Percentiles rank a stretch among this genome's conserved stretches.
Evolutionary conservation across 2,113 vertebrate species (phyloP).

Genomic region (Xiphophorus maculatus): DNA sequence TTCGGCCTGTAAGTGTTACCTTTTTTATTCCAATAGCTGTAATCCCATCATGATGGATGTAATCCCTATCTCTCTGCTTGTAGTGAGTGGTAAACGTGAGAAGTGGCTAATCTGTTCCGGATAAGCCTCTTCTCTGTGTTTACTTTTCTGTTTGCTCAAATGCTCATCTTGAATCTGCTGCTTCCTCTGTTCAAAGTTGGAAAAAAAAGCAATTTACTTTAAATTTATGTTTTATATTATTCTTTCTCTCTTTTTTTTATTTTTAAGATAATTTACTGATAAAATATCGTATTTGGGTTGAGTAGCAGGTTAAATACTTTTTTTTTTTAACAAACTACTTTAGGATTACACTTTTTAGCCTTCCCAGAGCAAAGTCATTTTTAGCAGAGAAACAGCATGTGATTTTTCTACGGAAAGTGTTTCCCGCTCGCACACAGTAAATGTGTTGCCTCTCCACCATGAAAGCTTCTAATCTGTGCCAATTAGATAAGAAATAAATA

Average conservation of each 20-base stretch:
- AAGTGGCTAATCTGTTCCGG: constrained; percentile 59
- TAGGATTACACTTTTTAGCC: constrained; percentile 5
- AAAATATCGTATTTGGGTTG: neutral
- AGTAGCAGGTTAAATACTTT: neutral
- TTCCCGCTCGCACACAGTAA: constrained; percentile 8
- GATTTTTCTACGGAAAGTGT: constrained; percentile 14
- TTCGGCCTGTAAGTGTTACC: neutral
- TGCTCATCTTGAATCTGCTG: constrained; percentile 43
- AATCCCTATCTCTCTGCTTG: constrained; percentile 19
- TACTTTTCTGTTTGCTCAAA: constrained; percentile 55
- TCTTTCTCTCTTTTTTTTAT: neutral
- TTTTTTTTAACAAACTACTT: neutral
- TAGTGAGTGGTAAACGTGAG: constrained; percentile 47
- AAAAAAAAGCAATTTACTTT: neutral
- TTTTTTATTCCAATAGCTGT: constrained; percentile 18
- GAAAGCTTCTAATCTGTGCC: constrained; percentile 31
- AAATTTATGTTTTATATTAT: neutral
- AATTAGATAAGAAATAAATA: constrained; percentile 23
- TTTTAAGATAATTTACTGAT: neutral
- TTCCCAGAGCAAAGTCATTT: constrained; percentile 1
- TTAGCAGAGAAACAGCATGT: constrained; percentile 5
- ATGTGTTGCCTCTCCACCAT: constrained; percentile 35
- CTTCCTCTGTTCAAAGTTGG: constrained; percentile 12
- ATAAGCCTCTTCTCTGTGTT: constrained; percentile 65
- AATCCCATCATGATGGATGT: constrained; percentile 16